Evolutionary conservation across 2,113 vertebrate genomes (phyloP), one percentile per base, ranked within the genome.

Genomic region (Salminus brasiliensis): DNA sequence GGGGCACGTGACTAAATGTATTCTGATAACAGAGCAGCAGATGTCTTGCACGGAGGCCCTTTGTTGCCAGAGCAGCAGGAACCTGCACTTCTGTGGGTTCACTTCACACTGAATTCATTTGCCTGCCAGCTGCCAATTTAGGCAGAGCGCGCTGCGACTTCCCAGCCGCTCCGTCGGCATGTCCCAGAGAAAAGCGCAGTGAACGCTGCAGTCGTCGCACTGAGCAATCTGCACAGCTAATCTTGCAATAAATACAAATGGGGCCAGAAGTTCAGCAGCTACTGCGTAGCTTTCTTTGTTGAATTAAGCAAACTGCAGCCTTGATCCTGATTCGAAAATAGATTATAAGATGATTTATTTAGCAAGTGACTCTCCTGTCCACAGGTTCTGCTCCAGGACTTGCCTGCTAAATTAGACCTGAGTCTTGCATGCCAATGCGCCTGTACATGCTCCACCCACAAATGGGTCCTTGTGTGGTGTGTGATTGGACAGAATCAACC

Each of bases 101-200:
- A 95, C 94, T 94, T 96, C 94, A 91, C 93, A 95, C 95, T 88
- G 93, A 95, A 96, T 96, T 95, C 94, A 93, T 96, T 93, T 95
- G 94, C 91, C 94, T 87, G 90, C 94, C 95, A 98, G 95, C 95
- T 97, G 96, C 95, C 94, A 95, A 94, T 94, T 95, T 91, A 91
- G 91, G 93, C 65, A 59, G 57, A 73, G 74, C 25, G 7, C 13
- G 72, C 74, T 49, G 67, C 86, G 83, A 82, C 86, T 88, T 87
- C 85, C 71, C 79, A 73, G 83, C 85, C 85, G 74, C 86, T 89
- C 86, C 87, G 85, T 89, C 82, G 70, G 83, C 85, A 88, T 86
- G 89, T 89, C 86, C 88, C 74, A 79, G 80, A 88, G 89, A 88
- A 86, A 86, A 85, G 81, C 88, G 59, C 88, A 80, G 84, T 81